Evolutionary conservation across 2,888 invertebrate genomes (phyloP), one percentile per base, ranked within the genome.

Genomic region (Spicauda simplicius): DNA sequence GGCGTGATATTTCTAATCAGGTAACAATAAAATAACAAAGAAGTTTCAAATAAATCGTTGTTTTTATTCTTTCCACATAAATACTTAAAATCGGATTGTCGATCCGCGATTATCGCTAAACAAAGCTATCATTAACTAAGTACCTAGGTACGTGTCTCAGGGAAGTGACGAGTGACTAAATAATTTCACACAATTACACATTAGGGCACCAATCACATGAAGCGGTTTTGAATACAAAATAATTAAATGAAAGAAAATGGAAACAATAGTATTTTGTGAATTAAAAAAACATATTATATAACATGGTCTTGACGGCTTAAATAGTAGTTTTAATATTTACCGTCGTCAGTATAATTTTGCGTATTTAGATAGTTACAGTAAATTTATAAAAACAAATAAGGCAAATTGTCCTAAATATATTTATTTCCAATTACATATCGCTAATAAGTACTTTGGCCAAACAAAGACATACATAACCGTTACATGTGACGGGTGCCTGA

Each of bases 21-120:
- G n/a, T 48, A 48, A 48, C 16, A 77, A 81, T 82, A 76, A 91
- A 90, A 85, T 80, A 77, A 70, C 69, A 65, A 62, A 74, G 70
- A 80, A 77, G 74, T 81, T 85, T 87, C 78, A 86, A 83, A 83
- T 84, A 84, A 86, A 84, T 83, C 84, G 83, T 88, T 81, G 82
- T 83, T 83, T 87, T 90, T 87, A 90, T 90, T 90, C 84, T 89
- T 80, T 86, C 81, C 86, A 90, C 89, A 91, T 91, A 90, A 90
- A 91, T 91, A 90, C 84, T 88, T 85, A 86, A 84, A 82, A 78
- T 80, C 80, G 85, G 85, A 87, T 81, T 77, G 71, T 71, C 72
- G 70, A 76, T 81, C 82, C 79, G 73, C 75, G 74, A 76, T 77
- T 76, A 82, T 78, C 79, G 77, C 83, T 86, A 85, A 80, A 81